Evolutionary conservation across 2,888 invertebrate species (phyloP), one percentile per base, ranked within the genome.

Genomic region (Bellardia pandia): DNA sequence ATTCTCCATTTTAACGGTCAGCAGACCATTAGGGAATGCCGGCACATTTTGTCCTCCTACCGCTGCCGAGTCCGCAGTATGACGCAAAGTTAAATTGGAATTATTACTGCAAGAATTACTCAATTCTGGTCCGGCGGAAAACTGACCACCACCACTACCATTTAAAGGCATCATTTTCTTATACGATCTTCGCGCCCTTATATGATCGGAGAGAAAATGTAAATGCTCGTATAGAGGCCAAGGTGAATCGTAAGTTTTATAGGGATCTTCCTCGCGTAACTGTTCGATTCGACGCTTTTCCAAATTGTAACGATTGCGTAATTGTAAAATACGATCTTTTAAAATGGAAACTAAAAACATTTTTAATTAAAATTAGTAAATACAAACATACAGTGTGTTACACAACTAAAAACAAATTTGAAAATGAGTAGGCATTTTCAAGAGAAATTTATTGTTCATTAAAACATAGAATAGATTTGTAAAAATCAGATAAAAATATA

Each of bases 301-400:
- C 45, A 94, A 91, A 89, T 94, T 94, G 60, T 93, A 94, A 11
- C 94, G 94, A 90, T 94, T 94, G 45, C 94, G 90, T n/a, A 94
- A 88, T 68, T 94, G 93, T 9, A 93, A 90, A 92, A 94, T 93
- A 2, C 94, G 93, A 89, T 94, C 94, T 83, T 93, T 93, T 14
- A 94, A 89, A 42, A 93, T 90, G 14, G 92, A 91, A 64, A 92
- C 94, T 94, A 77, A n/a, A 90, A 89, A 72, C 45, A 23, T 14
- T 2, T 9, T 45, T 2, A 42, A 42, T 11, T 45, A 7, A 42
- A 7, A 42, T 42, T 5, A 42, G 9, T 9, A 45, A 37, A 60
- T 53, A 37, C 62, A 69, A 64, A 42, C 1, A 13, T 23, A 23
- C 23, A 23, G 23, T 23, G 23, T 23, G 23, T 23, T 1, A 23